These are phyloP conservation scores for Gymnopithys bicolor DNA, from an alignment of 2,797 vertebrate genomes.

Conservation along the genomic window DNA sequence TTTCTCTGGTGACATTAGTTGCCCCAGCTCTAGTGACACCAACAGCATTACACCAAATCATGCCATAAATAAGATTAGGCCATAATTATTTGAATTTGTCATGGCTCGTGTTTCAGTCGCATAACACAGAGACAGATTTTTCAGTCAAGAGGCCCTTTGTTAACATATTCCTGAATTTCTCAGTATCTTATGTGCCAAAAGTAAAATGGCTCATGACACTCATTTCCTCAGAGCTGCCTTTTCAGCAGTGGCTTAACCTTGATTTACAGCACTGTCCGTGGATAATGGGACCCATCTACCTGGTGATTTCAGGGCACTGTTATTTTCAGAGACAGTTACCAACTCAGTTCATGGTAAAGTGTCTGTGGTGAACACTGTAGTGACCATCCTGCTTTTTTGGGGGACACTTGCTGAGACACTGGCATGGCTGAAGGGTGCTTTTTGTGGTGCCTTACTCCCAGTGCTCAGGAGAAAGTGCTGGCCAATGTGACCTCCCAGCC, in stretches of 20 bases:
- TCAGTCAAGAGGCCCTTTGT: conserved; percentile 37
- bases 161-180: not conserved
- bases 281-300: not conserved
- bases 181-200: not conserved
- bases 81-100: not conserved
- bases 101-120: not conserved
- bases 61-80: not conserved
- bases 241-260: not conserved
- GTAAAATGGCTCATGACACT: not conserved
- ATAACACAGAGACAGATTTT: not conserved
- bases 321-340: not conserved
- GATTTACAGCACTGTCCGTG: not conserved
- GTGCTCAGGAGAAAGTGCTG: not conserved
- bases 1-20: not conserved
- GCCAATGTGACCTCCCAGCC: not conserved
- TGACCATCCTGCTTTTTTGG: rapidly evolving
- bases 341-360: not conserved
- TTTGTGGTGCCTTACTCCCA: rapidly evolving
- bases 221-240: not conserved
- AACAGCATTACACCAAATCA: not conserved
- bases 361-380: not conserved
- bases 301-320: not conserved
- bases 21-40: not conserved
- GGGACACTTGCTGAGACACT: not conserved
- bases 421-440: not conserved